A percentile compares a stretch with the other conserved stretches of the same genome.
phyloP scores from a whole-genome alignment of 92 coral and sea anemone species.

The Desmophyllum pertusum region DNA sequence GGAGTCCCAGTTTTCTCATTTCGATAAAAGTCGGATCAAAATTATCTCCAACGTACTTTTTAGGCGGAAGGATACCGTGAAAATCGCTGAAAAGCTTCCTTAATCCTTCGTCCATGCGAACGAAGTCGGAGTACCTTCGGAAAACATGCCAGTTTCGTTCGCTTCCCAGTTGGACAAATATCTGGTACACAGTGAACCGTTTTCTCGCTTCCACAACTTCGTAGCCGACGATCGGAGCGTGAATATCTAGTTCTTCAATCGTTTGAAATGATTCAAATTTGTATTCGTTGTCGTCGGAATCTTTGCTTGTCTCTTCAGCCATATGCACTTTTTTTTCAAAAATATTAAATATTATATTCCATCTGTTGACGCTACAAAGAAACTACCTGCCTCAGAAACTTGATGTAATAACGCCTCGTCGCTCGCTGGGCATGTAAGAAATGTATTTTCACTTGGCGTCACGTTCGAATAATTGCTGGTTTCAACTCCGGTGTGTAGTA shows the following conservation, averaged over 20 bases:
- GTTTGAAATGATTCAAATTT: conserved; percentile 51
- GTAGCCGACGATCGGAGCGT: conserved; percentile 90
- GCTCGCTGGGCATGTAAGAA: background rate
- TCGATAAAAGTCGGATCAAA: conserved; percentile 80
- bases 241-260: conserved; percentile 52
- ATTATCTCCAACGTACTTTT: conserved; percentile 87
- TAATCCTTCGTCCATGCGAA: conserved; percentile 77
- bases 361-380: background rate
- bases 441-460: background rate
- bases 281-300: conserved; percentile 26
- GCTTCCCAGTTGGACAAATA: conserved; percentile 74
- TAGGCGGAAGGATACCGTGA: conserved; percentile 85
- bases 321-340: background rate
- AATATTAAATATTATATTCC: background rate
- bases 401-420: background rate
- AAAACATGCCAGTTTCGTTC: conserved; percentile 88
- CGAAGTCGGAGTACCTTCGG: conserved; percentile 94
- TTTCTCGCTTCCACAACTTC: conserved; percentile 92
- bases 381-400: background rate
- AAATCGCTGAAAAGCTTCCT: conserved; percentile 64
- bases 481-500: background rate
- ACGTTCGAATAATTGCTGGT: background rate
- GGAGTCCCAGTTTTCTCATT: conserved; percentile 75
- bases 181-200: conserved; percentile 91
- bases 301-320: conserved; percentile 51